These are phyloP conservation scores for Melanotaenia parkinsoni DNA, from an alignment of 2,797 vertebrate species.

Conservation along the genomic window DNA sequence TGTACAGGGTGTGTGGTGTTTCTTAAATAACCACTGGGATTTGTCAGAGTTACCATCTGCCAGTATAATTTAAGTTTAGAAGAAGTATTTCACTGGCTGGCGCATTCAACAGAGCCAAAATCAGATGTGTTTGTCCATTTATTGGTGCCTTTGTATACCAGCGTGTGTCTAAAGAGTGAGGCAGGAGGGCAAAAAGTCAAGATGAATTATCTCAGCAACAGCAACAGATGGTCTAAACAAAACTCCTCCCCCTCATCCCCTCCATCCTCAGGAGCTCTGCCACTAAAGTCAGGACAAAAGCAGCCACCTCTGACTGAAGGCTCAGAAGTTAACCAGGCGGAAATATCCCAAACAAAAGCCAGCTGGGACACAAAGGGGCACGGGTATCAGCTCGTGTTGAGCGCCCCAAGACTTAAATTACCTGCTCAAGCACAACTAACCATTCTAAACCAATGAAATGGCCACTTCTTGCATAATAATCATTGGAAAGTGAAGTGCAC, in stretches of 20 bases:
- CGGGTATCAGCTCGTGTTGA: slow-evolving; percentile 45
- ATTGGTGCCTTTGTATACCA: slow-evolving; percentile 16
- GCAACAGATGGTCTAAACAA: slow-evolving; percentile 81
- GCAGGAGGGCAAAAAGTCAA: slow-evolving; percentile 49
- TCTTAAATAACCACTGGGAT: background rate
- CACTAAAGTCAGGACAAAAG: slow-evolving; percentile 73
- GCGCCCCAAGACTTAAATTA: slow-evolving; percentile 38
- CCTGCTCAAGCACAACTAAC: slow-evolving; percentile 35
- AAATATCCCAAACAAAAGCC: slow-evolving; percentile 81
- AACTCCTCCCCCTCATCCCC: slow-evolving; percentile 59
- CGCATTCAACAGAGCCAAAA: slow-evolving; percentile 18
- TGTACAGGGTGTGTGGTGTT: background rate
- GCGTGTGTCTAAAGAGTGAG: slow-evolving; percentile 42
- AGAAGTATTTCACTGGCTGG: background rate
- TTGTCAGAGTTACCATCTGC: background rate
- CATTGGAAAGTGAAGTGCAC: slow-evolving; percentile 7
- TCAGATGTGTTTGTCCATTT: slow-evolving; percentile 42
- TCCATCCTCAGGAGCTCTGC: slow-evolving; percentile 62
- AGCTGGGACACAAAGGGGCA: slow-evolving; percentile 71
- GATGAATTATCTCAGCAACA: slow-evolving; percentile 75
- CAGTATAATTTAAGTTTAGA: background rate
- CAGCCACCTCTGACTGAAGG: slow-evolving; percentile 62
- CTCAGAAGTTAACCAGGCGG: slow-evolving; percentile 79
- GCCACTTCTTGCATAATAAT: slow-evolving; percentile 16
- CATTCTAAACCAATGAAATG: slow-evolving; percentile 16